phyloP scores from a whole-genome alignment of 1,140 invertebrate genomes.

The Colletes latitarsis region DNA sequence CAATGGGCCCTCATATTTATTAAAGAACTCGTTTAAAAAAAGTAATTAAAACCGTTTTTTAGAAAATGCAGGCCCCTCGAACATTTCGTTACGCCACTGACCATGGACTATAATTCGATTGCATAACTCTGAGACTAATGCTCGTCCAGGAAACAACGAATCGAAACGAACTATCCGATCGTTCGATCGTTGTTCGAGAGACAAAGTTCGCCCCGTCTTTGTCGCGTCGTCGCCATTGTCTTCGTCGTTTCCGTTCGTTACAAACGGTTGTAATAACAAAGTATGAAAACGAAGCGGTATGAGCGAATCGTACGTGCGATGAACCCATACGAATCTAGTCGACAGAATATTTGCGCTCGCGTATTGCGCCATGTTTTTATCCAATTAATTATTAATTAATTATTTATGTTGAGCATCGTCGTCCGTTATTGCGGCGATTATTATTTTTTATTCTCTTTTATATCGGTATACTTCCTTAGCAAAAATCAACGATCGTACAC shows the following conservation, averaged over 20 bases:
- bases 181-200: too few relatives aligned
- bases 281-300: slow-evolving; percentile 62
- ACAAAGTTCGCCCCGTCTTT: too few relatives aligned
- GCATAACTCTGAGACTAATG: too few relatives aligned
- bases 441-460: slow-evolving; percentile 66
- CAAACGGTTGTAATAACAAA: slow-evolving; percentile 3
- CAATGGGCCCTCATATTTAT: too few relatives aligned
- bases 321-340: slow-evolving; percentile 80
- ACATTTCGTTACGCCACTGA: too few relatives aligned
- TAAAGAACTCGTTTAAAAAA: too few relatives aligned
- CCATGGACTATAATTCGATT: too few relatives aligned
- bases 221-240: not conserved
- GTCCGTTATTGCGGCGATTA: slow-evolving; percentile 64
- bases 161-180: too few relatives aligned
- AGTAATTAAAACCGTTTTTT: too few relatives aligned
- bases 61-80: too few relatives aligned
- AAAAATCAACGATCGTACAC: slow-evolving; percentile 14
- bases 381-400: slow-evolving; percentile 69
- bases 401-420: slow-evolving; percentile 68
- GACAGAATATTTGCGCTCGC: slow-evolving; percentile 77
- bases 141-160: too few relatives aligned
- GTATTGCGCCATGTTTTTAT: slow-evolving; percentile 65
- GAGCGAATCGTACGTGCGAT: slow-evolving; percentile 73
- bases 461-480: slow-evolving; percentile 44
- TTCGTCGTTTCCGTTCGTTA: not conserved